Percentiles rank a stretch among this genome's conserved stretches.
phyloP scores from a whole-genome alignment of 92 coral and sea anemone genomes.

The Porites evermanni region DNA sequence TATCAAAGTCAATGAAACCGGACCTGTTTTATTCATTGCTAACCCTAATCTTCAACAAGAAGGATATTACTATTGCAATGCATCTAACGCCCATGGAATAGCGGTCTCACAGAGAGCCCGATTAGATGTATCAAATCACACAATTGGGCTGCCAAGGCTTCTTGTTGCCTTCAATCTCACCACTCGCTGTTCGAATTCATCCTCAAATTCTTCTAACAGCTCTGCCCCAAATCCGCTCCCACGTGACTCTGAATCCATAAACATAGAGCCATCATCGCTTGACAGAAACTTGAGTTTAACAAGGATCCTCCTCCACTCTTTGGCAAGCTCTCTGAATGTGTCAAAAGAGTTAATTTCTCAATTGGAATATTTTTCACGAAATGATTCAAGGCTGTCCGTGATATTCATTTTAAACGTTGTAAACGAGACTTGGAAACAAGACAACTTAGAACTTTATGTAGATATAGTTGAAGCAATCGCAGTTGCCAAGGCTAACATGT shows the following conservation, averaged over 20 bases:
- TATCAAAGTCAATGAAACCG: slow-evolving; percentile 39
- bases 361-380: not conserved
- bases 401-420: not conserved
- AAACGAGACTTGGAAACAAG: not conserved
- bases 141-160: slow-evolving; percentile 66
- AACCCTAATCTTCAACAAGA: slow-evolving; percentile 39
- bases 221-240: not conserved
- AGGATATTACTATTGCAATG: slow-evolving; percentile 67
- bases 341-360: slow-evolving; percentile 3
- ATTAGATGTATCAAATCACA: slow-evolving; percentile 58
- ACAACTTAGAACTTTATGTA: not conserved
- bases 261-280: slow-evolving; percentile 3
- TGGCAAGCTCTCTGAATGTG: slow-evolving; percentile 5
- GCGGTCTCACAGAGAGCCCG: slow-evolving; percentile 56
- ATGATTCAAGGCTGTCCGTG: not conserved
- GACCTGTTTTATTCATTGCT: slow-evolving; percentile 44
- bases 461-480: not conserved
- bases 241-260: not conserved
- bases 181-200: not conserved
- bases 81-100: slow-evolving; percentile 61
- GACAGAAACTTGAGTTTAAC: not conserved
- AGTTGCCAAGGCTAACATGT: not conserved
- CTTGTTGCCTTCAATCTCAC: slow-evolving; percentile 54
- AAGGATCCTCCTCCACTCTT: not conserved
- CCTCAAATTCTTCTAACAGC: not conserved